Base-by-base conservation (phyloP, 2,113 vertebrate species). In the Poicephalus meyeri region DNA sequence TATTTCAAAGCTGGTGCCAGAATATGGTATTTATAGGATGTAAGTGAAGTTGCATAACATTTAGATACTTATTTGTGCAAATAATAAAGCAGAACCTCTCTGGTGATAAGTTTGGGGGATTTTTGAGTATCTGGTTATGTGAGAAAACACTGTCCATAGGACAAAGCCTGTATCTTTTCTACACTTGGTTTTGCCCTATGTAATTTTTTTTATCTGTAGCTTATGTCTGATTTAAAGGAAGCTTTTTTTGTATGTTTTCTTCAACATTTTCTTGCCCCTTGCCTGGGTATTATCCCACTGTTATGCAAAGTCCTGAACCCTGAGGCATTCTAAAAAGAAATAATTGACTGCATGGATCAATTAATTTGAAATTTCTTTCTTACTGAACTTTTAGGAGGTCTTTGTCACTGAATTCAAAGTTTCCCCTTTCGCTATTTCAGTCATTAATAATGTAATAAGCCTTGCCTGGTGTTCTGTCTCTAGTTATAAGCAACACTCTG, bases 271-370 rank as follows among this genome's bases (percentile, higher is more conserved):
- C 13, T 84, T 71, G 8, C 25, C 35, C 20, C 15, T 86, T 91
- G 12, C 11, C 29, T 26, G 10, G 2, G 1, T 63, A 5, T 41
- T 86, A n/a, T 4, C 8, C 6, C 0, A 1, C 42, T 74, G 31
- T 50, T 76, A 31, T 46, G 33, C 6, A 23, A 58, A 74, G 37
- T 68, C 52, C 41, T 11, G 2, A 80, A 42, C 86, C 6, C 4
- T 58, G n/a, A 78, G 13, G 28, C 3, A 9, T 23, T 80, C 14
- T 39, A 23, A 37, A 58, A 73, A 63, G 39, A 26, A 78, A 29
- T 11, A 10, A 23, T 44, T 49, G 47, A 63, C 41, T 7, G 2
- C 16, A 33, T 3, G 41, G 6, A 66, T 74, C 25, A 55, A 42
- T 92, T 77, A 83, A 25, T 83, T 85, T 41, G 5, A 84, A 8